Conservation (phyloP, 2,113 vertebrate species). For the Ornithorhynchus anatinus region DNA sequence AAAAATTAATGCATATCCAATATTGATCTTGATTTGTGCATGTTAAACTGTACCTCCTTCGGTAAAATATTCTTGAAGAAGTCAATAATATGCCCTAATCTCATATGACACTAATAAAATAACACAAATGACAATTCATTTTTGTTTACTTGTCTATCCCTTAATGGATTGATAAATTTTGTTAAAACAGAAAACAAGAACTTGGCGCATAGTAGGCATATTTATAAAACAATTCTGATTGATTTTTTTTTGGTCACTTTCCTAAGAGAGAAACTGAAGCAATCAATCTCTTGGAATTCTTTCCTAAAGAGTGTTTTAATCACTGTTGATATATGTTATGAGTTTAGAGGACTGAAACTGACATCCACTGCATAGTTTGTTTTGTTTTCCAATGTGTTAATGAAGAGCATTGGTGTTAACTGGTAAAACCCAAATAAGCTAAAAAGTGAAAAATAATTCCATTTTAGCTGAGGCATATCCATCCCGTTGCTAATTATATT, state of each 20-base stretch:
- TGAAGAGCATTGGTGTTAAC: background rate
- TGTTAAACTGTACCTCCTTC: constrained; percentile 70
- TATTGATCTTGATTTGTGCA: constrained; percentile 76
- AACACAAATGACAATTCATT: constrained; percentile 77
- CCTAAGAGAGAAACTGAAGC: constrained; percentile 55
- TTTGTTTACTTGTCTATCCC: constrained; percentile 75
- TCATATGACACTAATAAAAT: constrained; percentile 79
- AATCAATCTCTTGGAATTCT: constrained; percentile 68
- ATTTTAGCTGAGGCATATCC: constrained; percentile 47
- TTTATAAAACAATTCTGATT: constrained; percentile 79
- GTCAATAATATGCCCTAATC: constrained; percentile 76
- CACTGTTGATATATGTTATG: constrained; percentile 45
- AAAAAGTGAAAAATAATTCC: constrained; percentile 49
- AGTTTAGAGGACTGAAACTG: constrained; percentile 35
- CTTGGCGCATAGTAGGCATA: constrained; percentile 71
- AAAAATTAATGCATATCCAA: constrained; percentile 68
- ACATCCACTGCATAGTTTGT: constrained; percentile 12
- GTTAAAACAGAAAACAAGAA: constrained; percentile 57
- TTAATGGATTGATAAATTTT: constrained; percentile 75
- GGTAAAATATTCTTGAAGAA: constrained; percentile 71
- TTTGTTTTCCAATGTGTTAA: constrained; percentile 29
- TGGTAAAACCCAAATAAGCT: constrained; percentile 25
- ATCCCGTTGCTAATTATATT: constrained; percentile 44
- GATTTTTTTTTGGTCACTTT: constrained; percentile 67
- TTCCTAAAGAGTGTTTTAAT: constrained; percentile 67